Conservation (phyloP, 2,113 vertebrate species). For the Heterotilapia buettikoferi region DNA sequence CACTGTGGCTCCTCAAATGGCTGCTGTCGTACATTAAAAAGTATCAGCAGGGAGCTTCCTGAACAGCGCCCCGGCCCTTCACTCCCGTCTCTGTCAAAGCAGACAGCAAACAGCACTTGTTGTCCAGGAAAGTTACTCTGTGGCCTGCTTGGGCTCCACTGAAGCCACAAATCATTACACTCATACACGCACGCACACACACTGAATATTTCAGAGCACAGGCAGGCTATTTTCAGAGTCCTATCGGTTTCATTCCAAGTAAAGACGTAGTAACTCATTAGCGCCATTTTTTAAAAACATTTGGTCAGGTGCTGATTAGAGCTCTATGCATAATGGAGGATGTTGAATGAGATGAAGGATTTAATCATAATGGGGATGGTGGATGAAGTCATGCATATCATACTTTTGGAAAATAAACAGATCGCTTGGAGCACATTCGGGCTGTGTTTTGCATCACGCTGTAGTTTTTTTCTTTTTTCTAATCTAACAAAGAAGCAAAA, state of each 20-base stretch:
- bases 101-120: constrained; percentile 40
- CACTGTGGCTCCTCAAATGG: not conserved
- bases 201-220: constrained; percentile 66
- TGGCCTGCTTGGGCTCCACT: constrained; percentile 17
- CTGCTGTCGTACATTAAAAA: not conserved
- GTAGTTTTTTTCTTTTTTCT: not conserved
- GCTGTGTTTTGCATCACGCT: not conserved
- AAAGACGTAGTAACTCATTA: constrained; percentile 45
- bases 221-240: constrained; percentile 59
- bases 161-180: constrained; percentile 3
- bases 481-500: not conserved
- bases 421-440: not conserved
- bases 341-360: constrained; percentile 42
- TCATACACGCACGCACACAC: constrained; percentile 12
- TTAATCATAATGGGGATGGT: constrained; percentile 13
- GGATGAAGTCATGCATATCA: not conserved
- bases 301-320: constrained; percentile 40
- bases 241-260: constrained; percentile 58
- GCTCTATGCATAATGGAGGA: constrained; percentile 54
- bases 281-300: not conserved
- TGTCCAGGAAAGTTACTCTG: constrained; percentile 18
- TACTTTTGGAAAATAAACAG: not conserved
- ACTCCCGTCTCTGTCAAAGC: constrained; percentile 17
- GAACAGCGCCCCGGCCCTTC: constrained; percentile 9
- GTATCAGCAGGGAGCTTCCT: constrained; percentile 16